A percentile compares a stretch with the other conserved stretches of the same genome.
These are phyloP conservation scores for Muschampia staudingeri DNA, from an alignment of 2,888 invertebrate species.

Conservation along the genomic window DNA sequence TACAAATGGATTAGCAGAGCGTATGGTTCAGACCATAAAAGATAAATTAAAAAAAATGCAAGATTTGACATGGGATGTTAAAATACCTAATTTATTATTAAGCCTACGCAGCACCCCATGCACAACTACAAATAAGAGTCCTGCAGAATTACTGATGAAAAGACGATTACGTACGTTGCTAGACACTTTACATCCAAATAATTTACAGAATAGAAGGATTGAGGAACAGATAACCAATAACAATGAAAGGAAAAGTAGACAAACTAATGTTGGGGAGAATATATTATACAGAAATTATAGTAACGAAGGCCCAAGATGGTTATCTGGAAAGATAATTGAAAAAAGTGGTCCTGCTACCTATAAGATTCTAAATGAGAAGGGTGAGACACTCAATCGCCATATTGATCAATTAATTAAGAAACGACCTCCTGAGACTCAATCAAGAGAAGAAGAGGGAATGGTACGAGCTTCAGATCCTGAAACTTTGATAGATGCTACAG, in stretches of 20 bases:
- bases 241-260: background rate
- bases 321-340: slow-evolving; percentile 28
- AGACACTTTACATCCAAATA: background rate
- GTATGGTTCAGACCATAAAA: slow-evolving; percentile 1
- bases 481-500: background rate
- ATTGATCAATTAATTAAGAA: slow-evolving; percentile 45
- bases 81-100: slow-evolving; percentile 2
- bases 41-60: slow-evolving; percentile 13
- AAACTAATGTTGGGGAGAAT: slow-evolving; percentile 2
- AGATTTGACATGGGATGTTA: background rate
- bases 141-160: slow-evolving; percentile 1
- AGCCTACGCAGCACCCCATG: background rate
- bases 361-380: slow-evolving; percentile 26
- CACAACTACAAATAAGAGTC: background rate
- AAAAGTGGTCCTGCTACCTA: slow-evolving; percentile 44
- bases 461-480: background rate
- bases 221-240: background rate
- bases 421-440: slow-evolving; percentile 5
- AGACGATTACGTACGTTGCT: slow-evolving; percentile 4
- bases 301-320: slow-evolving; percentile 22
- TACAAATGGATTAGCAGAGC: background rate
- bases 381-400: slow-evolving; percentile 32
- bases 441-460: slow-evolving; percentile 9
- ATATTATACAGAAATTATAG: slow-evolving; percentile 27
- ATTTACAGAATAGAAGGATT: background rate